A percentile compares a stretch with the other conserved stretches of the same genome.
Evolutionary conservation across 2,888 invertebrate genomes (phyloP).

Genomic region (Torymus texanus): DNA sequence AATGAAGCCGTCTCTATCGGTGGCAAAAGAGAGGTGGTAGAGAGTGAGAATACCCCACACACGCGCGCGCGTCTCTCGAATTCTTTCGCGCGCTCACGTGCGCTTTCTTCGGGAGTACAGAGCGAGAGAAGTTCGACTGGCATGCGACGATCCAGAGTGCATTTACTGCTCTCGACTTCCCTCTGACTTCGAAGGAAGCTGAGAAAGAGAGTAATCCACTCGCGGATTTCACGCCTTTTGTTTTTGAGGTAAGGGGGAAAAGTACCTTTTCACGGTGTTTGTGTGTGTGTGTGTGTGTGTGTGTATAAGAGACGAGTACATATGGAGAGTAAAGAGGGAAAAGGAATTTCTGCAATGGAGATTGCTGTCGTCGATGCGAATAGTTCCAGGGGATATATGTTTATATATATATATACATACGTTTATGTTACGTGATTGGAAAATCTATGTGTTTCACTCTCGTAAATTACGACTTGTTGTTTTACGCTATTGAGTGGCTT

Average conservation of each 20-base stretch:
- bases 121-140: slow-evolving; percentile 22
- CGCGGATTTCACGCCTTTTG: slow-evolving; percentile 7
- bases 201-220: slow-evolving; percentile 35
- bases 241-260: not conserved
- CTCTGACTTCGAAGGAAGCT: not conserved
- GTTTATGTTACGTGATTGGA: no score
- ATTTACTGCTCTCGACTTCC: slow-evolving; percentile 11
- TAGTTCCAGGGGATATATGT: no score
- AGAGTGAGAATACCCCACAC: not conserved
- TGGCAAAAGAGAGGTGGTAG: not conserved
- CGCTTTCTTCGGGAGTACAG: not conserved
- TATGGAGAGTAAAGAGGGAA: no score
- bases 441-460: no score
- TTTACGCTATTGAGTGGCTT: no score
- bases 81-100: not conserved
- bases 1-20: slow-evolving; percentile 7
- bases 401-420: no score
- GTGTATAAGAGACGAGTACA: no score
- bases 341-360: no score
- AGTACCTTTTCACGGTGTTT: no score
- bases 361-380: no score
- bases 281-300: no score
- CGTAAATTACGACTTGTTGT: no score
- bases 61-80: slow-evolving; percentile 15
- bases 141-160: slow-evolving; percentile 21